Percentiles rank a stretch among this genome's conserved stretches.
These are phyloP conservation scores for Tetheella fluctuosa DNA, from an alignment of 2,888 invertebrate genomes.

Conservation along the genomic window DNA sequence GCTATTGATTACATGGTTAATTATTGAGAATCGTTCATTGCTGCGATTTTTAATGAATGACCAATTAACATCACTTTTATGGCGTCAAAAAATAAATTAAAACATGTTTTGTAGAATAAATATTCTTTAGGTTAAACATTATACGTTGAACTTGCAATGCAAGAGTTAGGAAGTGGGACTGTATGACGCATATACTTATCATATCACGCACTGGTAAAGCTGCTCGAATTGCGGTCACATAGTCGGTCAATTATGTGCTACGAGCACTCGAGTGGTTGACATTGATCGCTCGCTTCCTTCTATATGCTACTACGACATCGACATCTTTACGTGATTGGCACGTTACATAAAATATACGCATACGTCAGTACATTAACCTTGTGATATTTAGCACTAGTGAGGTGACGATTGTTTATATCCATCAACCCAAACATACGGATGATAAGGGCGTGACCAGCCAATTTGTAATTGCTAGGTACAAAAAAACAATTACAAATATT, in stretches of 20 bases:
- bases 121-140: not conserved
- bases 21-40: too few relatives aligned
- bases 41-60: too few relatives aligned
- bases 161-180: conserved; percentile 43
- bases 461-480: conserved; percentile 1
- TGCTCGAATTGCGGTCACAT: conserved; percentile 48
- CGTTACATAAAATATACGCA: conserved; percentile 39
- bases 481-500: not conserved
- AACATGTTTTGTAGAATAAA: too few relatives aligned
- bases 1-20: too few relatives aligned
- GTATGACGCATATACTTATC: conserved; percentile 38
- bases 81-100: too few relatives aligned
- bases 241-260: conserved; percentile 56
- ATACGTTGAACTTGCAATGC: conserved; percentile 39
- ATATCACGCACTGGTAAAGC: conserved; percentile 44
- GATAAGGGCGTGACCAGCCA: conserved; percentile 15
- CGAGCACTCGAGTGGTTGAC: conserved; percentile 53
- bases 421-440: conserved; percentile 18
- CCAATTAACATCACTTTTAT: too few relatives aligned
- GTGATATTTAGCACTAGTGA: conserved; percentile 39
- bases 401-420: conserved; percentile 35
- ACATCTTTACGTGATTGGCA: conserved; percentile 52
- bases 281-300: conserved; percentile 67
- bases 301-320: too few relatives aligned
- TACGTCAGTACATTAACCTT: conserved; percentile 42